Evolutionary conservation across 2,888 invertebrate genomes (phyloP).

Genomic region (Tupiocoris notatus): DNA sequence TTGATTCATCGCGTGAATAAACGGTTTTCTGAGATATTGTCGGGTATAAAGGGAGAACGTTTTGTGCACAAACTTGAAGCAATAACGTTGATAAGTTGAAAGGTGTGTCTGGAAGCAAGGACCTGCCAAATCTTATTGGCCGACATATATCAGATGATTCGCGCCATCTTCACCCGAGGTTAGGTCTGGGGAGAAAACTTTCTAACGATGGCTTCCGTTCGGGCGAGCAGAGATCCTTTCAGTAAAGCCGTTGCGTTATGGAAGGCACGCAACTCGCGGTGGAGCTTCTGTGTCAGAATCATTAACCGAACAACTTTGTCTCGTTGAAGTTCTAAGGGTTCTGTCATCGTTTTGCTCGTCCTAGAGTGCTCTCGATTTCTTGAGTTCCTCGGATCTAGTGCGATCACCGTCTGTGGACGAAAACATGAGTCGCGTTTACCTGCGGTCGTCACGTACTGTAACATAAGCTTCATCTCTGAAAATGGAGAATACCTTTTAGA

Average conservation of each 20-base stretch:
- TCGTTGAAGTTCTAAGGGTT: not conserved
- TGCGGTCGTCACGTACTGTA: not conserved
- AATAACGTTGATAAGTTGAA: conserved; percentile 28
- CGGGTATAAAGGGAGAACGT: too few relatives aligned
- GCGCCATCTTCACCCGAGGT: not conserved
- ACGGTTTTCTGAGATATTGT: too few relatives aligned
- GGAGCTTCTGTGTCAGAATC: not conserved
- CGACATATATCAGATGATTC: conserved; percentile 34
- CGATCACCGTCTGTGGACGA: not conserved
- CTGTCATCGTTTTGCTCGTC: not conserved
- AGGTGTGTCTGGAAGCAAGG: not conserved
- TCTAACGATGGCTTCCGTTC: not conserved
- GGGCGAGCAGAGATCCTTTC: not conserved
- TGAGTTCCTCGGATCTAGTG: not conserved
- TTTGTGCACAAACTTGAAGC: conserved; percentile 23
- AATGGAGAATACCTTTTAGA: too few relatives aligned
- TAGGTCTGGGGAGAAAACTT: not conserved
- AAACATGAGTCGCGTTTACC: not conserved
- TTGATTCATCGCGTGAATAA: too few relatives aligned
- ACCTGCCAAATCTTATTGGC: conserved; percentile 34
- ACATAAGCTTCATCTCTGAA: not conserved
- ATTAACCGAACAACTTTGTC: not conserved
- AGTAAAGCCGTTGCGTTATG: not conserved
- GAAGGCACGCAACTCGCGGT: not conserved
- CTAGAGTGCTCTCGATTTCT: not conserved